Percentiles rank a stretch among this genome's conserved stretches.
These are phyloP conservation scores for Trichonephila clavata DNA, from an alignment of 1,140 invertebrate genomes.

Conservation along the genomic window DNA sequence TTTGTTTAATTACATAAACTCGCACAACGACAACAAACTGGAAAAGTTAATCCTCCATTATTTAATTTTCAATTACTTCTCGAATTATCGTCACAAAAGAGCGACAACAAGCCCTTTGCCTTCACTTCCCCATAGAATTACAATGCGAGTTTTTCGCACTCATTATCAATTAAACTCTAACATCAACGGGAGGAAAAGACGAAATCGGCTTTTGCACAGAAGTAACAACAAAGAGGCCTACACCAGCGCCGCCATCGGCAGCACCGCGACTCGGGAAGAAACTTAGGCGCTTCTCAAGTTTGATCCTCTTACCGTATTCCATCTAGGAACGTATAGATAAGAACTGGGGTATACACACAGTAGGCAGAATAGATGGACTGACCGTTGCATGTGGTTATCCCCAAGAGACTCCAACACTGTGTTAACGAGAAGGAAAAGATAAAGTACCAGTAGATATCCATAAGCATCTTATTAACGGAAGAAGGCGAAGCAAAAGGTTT, in stretches of 20 bases:
- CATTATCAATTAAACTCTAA: slow-evolving; percentile 69
- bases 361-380: neutral
- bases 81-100: slow-evolving; percentile 27
- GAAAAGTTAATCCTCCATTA: slow-evolving; percentile 70
- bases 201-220: slow-evolving; percentile 42
- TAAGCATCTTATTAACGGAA: slow-evolving; percentile 72
- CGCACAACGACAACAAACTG: slow-evolving; percentile 18
- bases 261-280: slow-evolving; percentile 10
- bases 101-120: neutral
- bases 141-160: slow-evolving; percentile 57
- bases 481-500: neutral
- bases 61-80: slow-evolving; percentile 67
- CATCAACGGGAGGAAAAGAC: neutral
- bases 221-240: neutral
- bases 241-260: neutral
- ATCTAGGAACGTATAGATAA: neutral
- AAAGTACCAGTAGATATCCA: slow-evolving; percentile 22
- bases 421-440: slow-evolving; percentile 56
- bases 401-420: slow-evolving; percentile 27
- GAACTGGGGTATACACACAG: neutral
- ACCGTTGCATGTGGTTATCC: slow-evolving; percentile 55
- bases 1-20: slow-evolving; percentile 68
- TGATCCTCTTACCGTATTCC: slow-evolving; percentile 54
- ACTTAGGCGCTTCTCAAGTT: neutral
- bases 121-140: neutral